phyloP scores from a whole-genome alignment of 2,797 vertebrate genomes.

The Jordanella pulchra region DNA sequence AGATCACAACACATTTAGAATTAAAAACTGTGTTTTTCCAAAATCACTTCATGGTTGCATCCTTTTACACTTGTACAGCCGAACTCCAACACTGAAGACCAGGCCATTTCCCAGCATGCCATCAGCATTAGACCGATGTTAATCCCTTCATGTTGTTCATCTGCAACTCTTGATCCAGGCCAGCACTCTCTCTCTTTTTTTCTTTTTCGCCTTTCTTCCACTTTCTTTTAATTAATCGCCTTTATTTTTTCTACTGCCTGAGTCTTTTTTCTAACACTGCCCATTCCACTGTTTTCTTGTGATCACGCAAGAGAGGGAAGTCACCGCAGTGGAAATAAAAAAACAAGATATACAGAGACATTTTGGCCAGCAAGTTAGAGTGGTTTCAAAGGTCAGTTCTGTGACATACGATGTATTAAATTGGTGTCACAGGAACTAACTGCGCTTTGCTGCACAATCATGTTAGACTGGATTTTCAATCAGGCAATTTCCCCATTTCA shows the following conservation, averaged over 20 bases:
- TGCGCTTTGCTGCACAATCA: neutral
- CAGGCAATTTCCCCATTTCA: neutral
- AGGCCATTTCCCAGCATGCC: conserved; percentile 43
- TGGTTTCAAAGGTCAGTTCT: conserved; percentile 47
- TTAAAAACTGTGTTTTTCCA: conserved; percentile 5
- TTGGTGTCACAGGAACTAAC: conserved; percentile 12
- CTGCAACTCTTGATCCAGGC: conserved; percentile 69
- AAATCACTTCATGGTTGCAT: neutral
- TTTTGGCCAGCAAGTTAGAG: conserved; percentile 24
- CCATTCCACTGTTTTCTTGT: conserved; percentile 53
- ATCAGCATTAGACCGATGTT: conserved; percentile 50
- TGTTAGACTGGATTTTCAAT: neutral
- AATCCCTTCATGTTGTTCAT: conserved; percentile 55
- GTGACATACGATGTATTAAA: conserved; percentile 36
- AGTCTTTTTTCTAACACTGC: conserved; percentile 45
- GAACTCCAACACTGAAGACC: conserved; percentile 27
- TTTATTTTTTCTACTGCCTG: conserved; percentile 45
- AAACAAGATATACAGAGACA: conserved; percentile 26
- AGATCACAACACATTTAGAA: conserved; percentile 8
- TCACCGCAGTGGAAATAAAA: conserved; percentile 8
- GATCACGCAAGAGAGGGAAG: conserved; percentile 54
- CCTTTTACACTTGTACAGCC: conserved; percentile 2
- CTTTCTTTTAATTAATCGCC: conserved; percentile 78
- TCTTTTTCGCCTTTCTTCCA: conserved; percentile 36
- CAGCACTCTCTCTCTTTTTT: conserved; percentile 37